Base-by-base conservation (phyloP, 2,113 vertebrate genomes). In the Cyanoramphus novaezelandiae region DNA sequence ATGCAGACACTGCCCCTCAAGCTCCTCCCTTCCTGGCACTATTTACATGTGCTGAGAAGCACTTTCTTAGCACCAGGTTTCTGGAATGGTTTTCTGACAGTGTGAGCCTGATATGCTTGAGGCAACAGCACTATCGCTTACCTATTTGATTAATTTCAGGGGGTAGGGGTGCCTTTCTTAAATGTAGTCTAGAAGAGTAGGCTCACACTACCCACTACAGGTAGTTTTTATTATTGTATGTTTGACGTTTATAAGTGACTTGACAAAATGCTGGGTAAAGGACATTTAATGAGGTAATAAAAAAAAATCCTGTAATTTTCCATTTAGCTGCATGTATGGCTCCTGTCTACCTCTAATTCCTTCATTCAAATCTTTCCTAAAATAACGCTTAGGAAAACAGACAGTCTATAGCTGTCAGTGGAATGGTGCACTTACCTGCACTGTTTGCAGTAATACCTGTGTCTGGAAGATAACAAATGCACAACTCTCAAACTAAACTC, bases 331-430 rank as follows among this genome's bases (percentile, higher is more conserved):
- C 31, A 43, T 47, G 55, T 27, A 47, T 1, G 2, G 37, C 44
- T 71, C 86, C 77, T 71, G n/a, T 17, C 55, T 52, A 15, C 18
- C 19, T 63, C 23, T 29, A 60, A 71, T 24, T 57, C 4, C 85
- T 91, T 46, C 72, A 21, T 55, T 78, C 23, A 78, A 74, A 47
- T 55, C 37, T 81, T 88, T 55, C 60, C 46, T 88, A 75, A 84
- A 82, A 72, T 39, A 44, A 72, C 7, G 37, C 8, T 82, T 86
- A 60, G 10, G 25, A 17, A 44, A 85, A 82, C 11, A 17, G n/a
- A 18, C 5, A 29, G 79, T 27, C 20, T 39, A 9, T 17, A 88
- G 70, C 33, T 88, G 33, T 70, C 31, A 3, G 5, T 43, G 68
- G 35, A 76, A 79, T 10, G 8, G 13, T 53, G 44, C 13, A 41